Percentiles rank a stretch among this genome's conserved stretches.
Evolutionary conservation across 1,140 invertebrate species (phyloP).

Genomic region (Frieseomelitta varia): DNA sequence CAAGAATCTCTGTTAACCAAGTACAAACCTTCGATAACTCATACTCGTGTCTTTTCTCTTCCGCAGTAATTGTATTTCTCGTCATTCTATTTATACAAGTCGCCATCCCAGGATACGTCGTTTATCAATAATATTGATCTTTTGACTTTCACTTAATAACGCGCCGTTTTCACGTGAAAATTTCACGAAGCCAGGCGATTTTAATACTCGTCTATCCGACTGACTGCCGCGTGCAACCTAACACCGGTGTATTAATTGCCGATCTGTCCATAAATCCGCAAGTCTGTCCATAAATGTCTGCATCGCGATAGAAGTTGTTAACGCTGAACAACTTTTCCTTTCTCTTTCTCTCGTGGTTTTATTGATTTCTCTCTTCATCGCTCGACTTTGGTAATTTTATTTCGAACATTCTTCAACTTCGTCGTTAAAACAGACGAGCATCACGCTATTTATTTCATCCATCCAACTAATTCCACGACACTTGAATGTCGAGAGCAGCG

Average conservation of each 20-base stretch:
- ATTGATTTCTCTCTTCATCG: background rate
- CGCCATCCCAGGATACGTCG: background rate
- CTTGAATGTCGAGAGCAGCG: too few species aligned
- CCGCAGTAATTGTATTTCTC: background rate
- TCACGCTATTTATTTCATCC: too few species aligned
- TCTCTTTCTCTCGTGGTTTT: background rate
- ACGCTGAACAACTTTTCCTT: too few species aligned
- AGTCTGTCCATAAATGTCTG: background rate
- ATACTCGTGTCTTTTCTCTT: too few species aligned
- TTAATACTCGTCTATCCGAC: background rate
- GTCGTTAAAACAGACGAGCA: too few species aligned
- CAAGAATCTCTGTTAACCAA: background rate
- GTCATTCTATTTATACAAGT: background rate
- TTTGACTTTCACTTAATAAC: slow-evolving; percentile 16
- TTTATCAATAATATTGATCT: background rate
- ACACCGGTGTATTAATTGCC: background rate
- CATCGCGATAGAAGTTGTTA: background rate
- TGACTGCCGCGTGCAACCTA: background rate
- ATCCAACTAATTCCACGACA: too few species aligned
- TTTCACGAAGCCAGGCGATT: background rate
- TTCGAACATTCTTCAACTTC: too few species aligned
- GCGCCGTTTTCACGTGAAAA: background rate
- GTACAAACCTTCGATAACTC: background rate
- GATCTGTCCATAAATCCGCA: background rate
- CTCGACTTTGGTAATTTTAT: too few species aligned